Conservation (phyloP, 2,797 vertebrate species). For the Lithobates sylvaticus region DNA sequence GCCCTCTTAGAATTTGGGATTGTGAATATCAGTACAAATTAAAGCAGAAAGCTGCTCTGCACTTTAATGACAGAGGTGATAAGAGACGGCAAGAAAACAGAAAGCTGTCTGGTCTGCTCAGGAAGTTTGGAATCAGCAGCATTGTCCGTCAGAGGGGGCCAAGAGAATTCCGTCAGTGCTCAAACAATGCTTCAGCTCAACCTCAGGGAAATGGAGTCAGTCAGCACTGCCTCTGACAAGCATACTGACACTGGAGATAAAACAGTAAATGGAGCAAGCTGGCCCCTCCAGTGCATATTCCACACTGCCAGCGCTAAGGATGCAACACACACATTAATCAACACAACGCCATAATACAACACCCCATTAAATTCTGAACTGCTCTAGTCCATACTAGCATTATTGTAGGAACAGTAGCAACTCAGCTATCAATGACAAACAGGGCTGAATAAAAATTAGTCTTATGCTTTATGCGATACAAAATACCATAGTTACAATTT, state of each 20-base stretch:
- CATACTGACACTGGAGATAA: conserved; percentile 70
- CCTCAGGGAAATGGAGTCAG: conserved; percentile 78
- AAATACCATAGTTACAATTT: too few species aligned
- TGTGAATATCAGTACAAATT: conserved; percentile 67
- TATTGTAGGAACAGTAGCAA: background rate
- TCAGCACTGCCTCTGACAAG: conserved; percentile 71
- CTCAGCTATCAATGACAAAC: too few species aligned
- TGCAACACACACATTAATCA: background rate
- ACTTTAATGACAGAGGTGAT: conserved; percentile 81
- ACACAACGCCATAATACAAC: background rate
- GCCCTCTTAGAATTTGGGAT: conserved; percentile 37
- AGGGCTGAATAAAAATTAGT: too few species aligned
- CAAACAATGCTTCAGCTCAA: conserved; percentile 82
- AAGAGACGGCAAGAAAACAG: conserved; percentile 84
- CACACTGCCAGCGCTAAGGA: background rate
- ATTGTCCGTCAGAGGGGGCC: conserved; percentile 82
- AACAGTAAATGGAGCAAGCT: conserved; percentile 66
- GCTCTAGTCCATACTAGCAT: background rate
- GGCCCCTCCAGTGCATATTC: background rate
- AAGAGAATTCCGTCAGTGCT: conserved; percentile 72
- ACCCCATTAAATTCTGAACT: conserved; percentile 8
- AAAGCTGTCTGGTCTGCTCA: conserved; percentile 86
- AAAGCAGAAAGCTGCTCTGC: conserved; percentile 70
- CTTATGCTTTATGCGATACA: too few species aligned
- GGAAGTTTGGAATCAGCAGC: conserved; percentile 85